phyloP scores from a whole-genome alignment of 2,888 invertebrate species.

The Chloroclystis v-ata region DNA sequence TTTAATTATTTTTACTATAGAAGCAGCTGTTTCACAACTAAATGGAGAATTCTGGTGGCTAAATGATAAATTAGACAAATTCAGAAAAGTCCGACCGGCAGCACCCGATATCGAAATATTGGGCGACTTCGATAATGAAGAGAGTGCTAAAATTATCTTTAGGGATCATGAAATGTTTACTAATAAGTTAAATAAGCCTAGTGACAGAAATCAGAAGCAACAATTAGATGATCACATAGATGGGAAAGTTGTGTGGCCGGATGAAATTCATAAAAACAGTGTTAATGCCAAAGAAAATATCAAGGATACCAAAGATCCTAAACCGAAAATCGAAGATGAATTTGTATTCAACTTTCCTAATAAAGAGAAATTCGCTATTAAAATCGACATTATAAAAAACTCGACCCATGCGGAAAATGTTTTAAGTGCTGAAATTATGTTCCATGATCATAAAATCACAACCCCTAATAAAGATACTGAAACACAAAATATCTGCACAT shows the following conservation, averaged over 20 bases:
- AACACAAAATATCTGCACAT: conserved; percentile 30
- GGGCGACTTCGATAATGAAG: conserved; percentile 57
- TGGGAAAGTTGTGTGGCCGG: conserved; percentile 30
- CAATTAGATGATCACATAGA: conserved; percentile 31
- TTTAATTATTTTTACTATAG: conserved; percentile 36
- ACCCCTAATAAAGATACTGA: conserved; percentile 14
- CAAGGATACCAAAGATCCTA: conserved; percentile 5
- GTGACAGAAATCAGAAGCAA: conserved; percentile 17
- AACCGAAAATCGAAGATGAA: conserved; percentile 20
- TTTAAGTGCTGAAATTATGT: conserved; percentile 9
- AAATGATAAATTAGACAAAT: conserved; percentile 47
- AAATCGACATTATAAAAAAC: conserved; percentile 5
- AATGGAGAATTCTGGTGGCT: conserved; percentile 70
- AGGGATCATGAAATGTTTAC: conserved; percentile 38
- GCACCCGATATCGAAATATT: conserved; percentile 51
- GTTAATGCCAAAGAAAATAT: conserved; percentile 9
- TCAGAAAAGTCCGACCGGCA: conserved; percentile 40
- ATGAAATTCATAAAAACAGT: conserved; percentile 11
- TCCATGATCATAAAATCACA: conserved; percentile 10
- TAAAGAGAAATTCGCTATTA: conserved; percentile 12
- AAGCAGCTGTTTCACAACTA: conserved; percentile 46
- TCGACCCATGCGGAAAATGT: conserved; percentile 13
- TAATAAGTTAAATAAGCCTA: conserved; percentile 18
- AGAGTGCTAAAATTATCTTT: conserved; percentile 56
- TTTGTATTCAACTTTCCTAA: conserved; percentile 25